Evolutionary conservation across 64 coral and sea anemone genomes (phyloP).

Genomic region (Hydrozoanthus tunicans): DNA sequence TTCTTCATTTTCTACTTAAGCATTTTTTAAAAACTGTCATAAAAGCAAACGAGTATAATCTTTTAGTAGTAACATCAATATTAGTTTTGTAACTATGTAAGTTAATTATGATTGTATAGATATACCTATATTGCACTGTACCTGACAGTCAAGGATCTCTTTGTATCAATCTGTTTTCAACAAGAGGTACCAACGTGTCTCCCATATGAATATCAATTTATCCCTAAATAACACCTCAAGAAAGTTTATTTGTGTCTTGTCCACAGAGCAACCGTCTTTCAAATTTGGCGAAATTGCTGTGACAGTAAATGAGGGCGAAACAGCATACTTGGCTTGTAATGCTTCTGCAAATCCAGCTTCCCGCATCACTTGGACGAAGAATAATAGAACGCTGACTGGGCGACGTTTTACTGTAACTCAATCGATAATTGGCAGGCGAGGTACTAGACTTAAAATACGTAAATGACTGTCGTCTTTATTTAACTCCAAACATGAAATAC

Average conservation of each 20-base stretch:
- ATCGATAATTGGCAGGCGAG: neutral
- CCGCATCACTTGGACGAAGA: neutral
- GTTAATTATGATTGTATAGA: no score
- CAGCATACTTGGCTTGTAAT: neutral
- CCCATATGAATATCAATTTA: no score
- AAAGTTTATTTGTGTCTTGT: neutral
- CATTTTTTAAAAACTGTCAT: no score
- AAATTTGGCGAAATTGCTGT: neutral
- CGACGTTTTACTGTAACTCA: neutral
- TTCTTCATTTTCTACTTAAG: no score
- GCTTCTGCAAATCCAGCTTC: conserved; percentile 14
- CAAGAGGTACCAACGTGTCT: no score
- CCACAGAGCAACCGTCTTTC: conserved; percentile 5
- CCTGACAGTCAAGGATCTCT: no score
- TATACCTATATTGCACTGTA: no score
- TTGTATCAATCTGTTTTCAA: no score
- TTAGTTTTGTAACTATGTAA: no score
- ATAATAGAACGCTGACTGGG: neutral
- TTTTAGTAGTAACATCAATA: no score
- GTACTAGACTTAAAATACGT: neutral
- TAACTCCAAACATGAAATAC: neutral
- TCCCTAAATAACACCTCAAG: no score
- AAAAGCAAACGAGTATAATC: no score
- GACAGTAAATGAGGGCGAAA: neutral
- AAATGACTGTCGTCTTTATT: neutral